Conservation (phyloP, 1,140 invertebrate genomes). For the Procambarus virginalis region DNA sequence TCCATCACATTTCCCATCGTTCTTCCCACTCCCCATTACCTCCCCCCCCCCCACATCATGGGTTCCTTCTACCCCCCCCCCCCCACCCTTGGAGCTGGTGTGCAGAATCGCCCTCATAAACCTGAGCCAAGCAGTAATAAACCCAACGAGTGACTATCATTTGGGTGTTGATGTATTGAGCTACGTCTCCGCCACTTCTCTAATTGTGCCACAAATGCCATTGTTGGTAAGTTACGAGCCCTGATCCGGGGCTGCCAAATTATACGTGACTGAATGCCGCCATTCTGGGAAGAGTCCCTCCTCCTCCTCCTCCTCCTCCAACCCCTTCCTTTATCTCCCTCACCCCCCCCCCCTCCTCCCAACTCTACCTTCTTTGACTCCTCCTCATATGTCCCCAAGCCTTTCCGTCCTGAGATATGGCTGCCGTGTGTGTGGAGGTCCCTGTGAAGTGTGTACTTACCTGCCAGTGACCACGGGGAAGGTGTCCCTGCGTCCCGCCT, state of each 20-base stretch:
- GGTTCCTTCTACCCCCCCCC: not conserved
- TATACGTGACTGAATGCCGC: not conserved
- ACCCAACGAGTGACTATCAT: conserved; percentile 24
- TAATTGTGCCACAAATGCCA: conserved; percentile 32
- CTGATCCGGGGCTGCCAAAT: conserved; percentile 8
- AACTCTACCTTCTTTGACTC: too few relatives aligned
- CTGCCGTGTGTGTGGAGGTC: not conserved
- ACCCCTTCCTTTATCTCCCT: too few relatives aligned
- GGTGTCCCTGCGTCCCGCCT: too few relatives aligned
- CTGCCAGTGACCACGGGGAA: not conserved
- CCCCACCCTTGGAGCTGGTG: not conserved
- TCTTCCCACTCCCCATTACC: not conserved
- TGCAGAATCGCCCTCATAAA: conserved; percentile 1
- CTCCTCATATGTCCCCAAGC: too few relatives aligned
- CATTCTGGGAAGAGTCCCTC: not conserved
- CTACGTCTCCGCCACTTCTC: conserved; percentile 8
- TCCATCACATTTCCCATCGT: not conserved
- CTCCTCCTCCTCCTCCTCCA: not conserved
- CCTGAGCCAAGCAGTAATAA: conserved; percentile 8
- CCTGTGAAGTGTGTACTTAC: not conserved
- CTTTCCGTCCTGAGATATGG: not conserved
- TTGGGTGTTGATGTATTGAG: conserved; percentile 34
- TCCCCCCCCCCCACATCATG: not conserved
- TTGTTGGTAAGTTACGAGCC: conserved; percentile 22
- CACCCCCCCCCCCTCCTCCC: too few relatives aligned